Conservation (phyloP, 1,140 invertebrate genomes). For the Aphelenchoides fujianensis region DNA sequence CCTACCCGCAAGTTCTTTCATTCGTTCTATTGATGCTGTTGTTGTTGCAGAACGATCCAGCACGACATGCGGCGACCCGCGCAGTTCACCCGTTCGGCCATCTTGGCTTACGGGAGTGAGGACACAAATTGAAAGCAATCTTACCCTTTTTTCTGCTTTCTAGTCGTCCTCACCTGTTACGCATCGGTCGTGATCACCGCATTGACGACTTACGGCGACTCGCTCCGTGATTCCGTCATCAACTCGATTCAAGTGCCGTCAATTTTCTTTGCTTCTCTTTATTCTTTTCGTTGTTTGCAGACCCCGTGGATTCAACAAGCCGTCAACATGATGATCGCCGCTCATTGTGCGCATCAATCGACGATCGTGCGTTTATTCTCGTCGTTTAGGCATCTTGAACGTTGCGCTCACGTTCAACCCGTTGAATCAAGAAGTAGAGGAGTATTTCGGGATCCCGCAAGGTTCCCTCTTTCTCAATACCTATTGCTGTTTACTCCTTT, state of each 20-base stretch:
- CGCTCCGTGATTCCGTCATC: slow-evolving; percentile 54
- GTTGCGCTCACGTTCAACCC: too few relatives aligned
- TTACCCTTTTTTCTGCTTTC: slow-evolving; percentile 22
- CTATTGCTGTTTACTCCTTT: too few relatives aligned
- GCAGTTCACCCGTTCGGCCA: slow-evolving; percentile 55
- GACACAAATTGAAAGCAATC: background rate
- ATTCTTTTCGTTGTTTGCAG: slow-evolving; percentile 33
- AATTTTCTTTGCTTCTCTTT: too few relatives aligned
- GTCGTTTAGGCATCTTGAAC: too few relatives aligned
- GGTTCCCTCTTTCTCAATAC: too few relatives aligned
- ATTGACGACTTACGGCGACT: slow-evolving; percentile 55
- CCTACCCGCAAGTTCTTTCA: slow-evolving; percentile 33
- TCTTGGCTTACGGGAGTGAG: background rate
- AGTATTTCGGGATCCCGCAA: too few relatives aligned
- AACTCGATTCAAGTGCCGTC: slow-evolving; percentile 39
- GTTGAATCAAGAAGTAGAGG: too few relatives aligned
- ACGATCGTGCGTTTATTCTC: too few relatives aligned
- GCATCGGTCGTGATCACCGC: slow-evolving; percentile 53
- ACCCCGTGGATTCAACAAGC: slow-evolving; percentile 57
- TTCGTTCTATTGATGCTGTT: background rate
- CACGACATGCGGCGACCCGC: slow-evolving; percentile 44
- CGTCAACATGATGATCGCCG: slow-evolving; percentile 54
- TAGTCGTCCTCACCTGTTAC: slow-evolving; percentile 39
- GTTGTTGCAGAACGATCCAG: slow-evolving; percentile 34
- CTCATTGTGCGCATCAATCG: too few relatives aligned